Base-by-base conservation (phyloP, 1,140 invertebrate species). In the Drosophila saltans region DNA sequence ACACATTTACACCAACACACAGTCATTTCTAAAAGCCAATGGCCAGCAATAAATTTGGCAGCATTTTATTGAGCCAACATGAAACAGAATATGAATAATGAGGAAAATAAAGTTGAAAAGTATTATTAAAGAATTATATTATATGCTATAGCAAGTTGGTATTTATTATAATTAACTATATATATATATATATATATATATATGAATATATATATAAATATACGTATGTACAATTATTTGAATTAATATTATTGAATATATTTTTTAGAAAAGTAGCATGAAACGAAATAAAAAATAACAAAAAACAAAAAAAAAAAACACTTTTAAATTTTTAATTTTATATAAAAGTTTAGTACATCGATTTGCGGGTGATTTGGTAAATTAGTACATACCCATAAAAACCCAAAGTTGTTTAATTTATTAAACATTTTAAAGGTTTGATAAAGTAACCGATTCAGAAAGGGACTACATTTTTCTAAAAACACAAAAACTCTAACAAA, bases 241-340 rank as follows among this genome's bases (percentile, higher is more conserved):
- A 88, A 80, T 83, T 89, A 80, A 82, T 79, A 89, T 83, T 86
- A 86, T 86, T 82, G 83, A 89, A 78, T 89, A 83, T 88, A 89
- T 88, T 88, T 86, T 80, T 89, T 89, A 89, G 84, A 84, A 75
- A 78, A 80, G 84, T 88, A 88, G 84, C 79, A 68, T 84, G 74
- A 76, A 82, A 86, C 59, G 58, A 52, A 77, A 66, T 72, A 81
- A 72, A 60, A 76, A 72, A 43, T 10, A 55, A 70, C 21, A 4
- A 36, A 48, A 30, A 76, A 28, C 21, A 4, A 36, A 48, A 30
- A 76, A 28, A 26, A 59, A 24, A 16, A 9, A 40, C 63, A 57
- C 2, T 33, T 41, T 64, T 28, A 33, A 36, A 0, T 36, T 1
- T 6, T 16, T 57, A 16, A 16, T 57, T 36, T 28, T 16, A 39